These are phyloP conservation scores for Australoheros scitulus DNA, from an alignment of 2,113 vertebrate species.

Conservation along the genomic window DNA sequence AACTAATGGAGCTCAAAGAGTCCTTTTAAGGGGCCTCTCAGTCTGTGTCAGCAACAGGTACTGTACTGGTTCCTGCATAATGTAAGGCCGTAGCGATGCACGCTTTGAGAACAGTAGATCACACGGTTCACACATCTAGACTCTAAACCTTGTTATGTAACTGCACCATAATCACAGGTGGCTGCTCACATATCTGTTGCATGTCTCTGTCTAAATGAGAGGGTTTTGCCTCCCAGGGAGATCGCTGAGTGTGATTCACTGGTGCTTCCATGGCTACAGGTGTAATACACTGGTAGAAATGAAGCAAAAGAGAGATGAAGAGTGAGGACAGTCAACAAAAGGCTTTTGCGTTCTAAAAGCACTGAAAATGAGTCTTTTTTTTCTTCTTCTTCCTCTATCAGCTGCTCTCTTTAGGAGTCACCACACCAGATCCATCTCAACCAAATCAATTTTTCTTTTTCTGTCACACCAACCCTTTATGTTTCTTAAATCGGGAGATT, in stretches of 20 bases:
- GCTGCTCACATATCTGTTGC: constrained; percentile 64
- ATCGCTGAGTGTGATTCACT: constrained; percentile 59
- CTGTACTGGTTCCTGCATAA: constrained; percentile 39
- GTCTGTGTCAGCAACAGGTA: constrained; percentile 69
- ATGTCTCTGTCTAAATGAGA: constrained; percentile 67
- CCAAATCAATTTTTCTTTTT: neutral
- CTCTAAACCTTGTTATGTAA: constrained; percentile 68
- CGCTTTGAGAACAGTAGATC: constrained; percentile 63
- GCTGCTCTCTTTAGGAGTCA: neutral
- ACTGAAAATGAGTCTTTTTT: neutral
- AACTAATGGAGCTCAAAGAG: constrained; percentile 63
- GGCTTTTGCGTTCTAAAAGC: neutral
- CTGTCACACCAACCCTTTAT: neutral
- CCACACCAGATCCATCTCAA: neutral
- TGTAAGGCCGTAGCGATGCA: constrained; percentile 15
- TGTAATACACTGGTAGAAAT: constrained; percentile 40
- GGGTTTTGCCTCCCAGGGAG: constrained; percentile 63
- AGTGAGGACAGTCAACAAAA: neutral
- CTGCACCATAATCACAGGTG: constrained; percentile 71
- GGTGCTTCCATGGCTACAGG: constrained; percentile 71
- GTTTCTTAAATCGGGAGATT: neutral
- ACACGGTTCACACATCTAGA: constrained; percentile 65
- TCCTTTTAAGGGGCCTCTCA: constrained; percentile 50
- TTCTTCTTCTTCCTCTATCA: neutral
- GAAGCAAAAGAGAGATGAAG: neutral